Conservation (phyloP, 2,797 vertebrate genomes). For the Gymnoscopelus microlampas region DNA sequence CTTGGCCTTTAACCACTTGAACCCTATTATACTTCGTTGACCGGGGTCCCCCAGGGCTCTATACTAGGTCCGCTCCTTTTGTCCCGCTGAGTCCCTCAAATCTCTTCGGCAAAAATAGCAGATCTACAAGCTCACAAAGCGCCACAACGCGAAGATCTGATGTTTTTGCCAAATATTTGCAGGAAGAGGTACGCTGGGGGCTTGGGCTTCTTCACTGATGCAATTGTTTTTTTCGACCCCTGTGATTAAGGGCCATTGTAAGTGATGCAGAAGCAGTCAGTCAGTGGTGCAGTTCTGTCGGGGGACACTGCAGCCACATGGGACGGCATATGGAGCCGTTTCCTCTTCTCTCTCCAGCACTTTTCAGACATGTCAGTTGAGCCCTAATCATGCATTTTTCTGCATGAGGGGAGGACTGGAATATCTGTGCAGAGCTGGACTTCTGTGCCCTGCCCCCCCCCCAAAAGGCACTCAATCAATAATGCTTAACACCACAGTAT, state of each 20-base stretch:
- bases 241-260: constrained; percentile 47
- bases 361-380: constrained; percentile 75
- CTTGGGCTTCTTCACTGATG: constrained; percentile 33
- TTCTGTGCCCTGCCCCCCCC: constrained; percentile 59
- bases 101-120: no score
- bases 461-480: constrained; percentile 67
- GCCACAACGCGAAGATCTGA: no score
- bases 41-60: no score
- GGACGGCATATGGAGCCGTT: constrained; percentile 72
- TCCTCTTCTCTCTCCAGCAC: constrained; percentile 62
- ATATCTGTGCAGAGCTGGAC: constrained; percentile 64
- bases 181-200: no score
- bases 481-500: constrained; percentile 54
- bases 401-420: constrained; percentile 72
- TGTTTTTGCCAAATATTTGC: no score
- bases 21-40: background rate
- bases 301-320: constrained; percentile 61
- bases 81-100: no score
- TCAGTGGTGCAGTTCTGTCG: constrained; percentile 49
- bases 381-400: constrained; percentile 76
- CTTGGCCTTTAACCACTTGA: constrained; percentile 10
- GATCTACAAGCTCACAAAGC: no score
- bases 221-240: constrained; percentile 46
- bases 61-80: background rate
- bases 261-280: constrained; percentile 51